Evolutionary conservation across 2,113 vertebrate species (phyloP).

Genomic region (Cyprinodon variegatus): DNA sequence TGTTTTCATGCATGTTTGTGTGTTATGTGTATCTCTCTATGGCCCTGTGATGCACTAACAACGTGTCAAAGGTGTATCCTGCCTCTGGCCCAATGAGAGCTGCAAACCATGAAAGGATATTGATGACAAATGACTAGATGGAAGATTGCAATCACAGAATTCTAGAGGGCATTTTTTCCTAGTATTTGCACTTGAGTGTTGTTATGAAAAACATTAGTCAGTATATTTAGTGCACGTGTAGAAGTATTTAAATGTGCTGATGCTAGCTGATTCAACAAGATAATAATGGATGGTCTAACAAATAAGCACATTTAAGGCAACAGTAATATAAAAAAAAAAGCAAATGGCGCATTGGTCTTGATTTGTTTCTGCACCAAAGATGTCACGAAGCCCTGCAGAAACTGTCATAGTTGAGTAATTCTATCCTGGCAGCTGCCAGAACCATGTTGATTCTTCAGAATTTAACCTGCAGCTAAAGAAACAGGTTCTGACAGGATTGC

Average conservation of each 20-base stretch:
- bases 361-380: not conserved
- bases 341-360: not conserved
- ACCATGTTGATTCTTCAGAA: not conserved
- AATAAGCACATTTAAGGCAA: not conserved
- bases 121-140: too few relatives aligned
- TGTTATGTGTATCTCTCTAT: too few relatives aligned
- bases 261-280: not conserved
- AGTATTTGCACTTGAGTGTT: not conserved
- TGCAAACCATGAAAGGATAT: too few relatives aligned
- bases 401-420: constrained; percentile 4
- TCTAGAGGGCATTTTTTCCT: not conserved
- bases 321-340: not conserved
- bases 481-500: constrained; percentile 16
- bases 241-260: not conserved
- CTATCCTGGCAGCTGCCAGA: constrained; percentile 1
- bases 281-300: not conserved
- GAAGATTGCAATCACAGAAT: too few relatives aligned
- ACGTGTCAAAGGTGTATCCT: too few relatives aligned
- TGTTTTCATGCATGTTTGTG: not conserved
- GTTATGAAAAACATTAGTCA: not conserved
- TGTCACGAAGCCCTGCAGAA: not conserved
- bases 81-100: too few relatives aligned
- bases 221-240: not conserved
- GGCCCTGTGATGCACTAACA: too few relatives aligned
- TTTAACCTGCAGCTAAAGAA: constrained; percentile 25